Percentiles rank a stretch among this genome's conserved stretches.
Evolutionary conservation across 2,113 vertebrate species (phyloP).

Genomic region (Psettodes erumei): DNA sequence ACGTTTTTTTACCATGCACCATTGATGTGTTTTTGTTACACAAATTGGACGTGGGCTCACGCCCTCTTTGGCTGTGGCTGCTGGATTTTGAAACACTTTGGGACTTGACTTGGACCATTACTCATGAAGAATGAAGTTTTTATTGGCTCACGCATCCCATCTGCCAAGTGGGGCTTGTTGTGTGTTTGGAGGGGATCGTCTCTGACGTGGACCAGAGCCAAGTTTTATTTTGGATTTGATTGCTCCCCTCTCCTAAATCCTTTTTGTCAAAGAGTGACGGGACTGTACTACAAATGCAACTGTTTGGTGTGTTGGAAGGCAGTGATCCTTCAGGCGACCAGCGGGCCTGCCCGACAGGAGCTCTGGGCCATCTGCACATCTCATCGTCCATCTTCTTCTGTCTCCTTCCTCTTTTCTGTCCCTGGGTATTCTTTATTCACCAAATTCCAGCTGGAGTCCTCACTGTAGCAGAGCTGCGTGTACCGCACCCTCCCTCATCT

Average conservation of each 20-base stretch:
- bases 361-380: slow-evolving; percentile 46
- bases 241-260: slow-evolving; percentile 28
- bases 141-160: slow-evolving; percentile 22
- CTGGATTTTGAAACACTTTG: slow-evolving; percentile 40
- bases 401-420: not conserved
- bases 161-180: slow-evolving; percentile 29
- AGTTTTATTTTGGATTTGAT: slow-evolving; percentile 54
- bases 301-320: slow-evolving; percentile 35
- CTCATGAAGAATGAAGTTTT: slow-evolving; percentile 33
- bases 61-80: slow-evolving; percentile 20
- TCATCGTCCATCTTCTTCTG: not conserved
- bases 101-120: slow-evolving; percentile 23
- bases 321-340: slow-evolving; percentile 31
- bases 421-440: not conserved
- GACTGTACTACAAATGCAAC: slow-evolving; percentile 49
- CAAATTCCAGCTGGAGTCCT: slow-evolving; percentile 6
- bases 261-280: slow-evolving; percentile 38
- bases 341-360: slow-evolving; percentile 26
- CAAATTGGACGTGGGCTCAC: slow-evolving; percentile 25
- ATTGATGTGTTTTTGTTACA: slow-evolving; percentile 47
- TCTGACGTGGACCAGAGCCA: slow-evolving; percentile 22
- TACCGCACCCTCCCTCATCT: slow-evolving; percentile 6
- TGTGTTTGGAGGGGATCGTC: slow-evolving; percentile 34
- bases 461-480: slow-evolving; percentile 26
- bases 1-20: not conserved